Evolutionary conservation across 2,113 vertebrate genomes (phyloP).

Genomic region (Bujurquina vittata): DNA sequence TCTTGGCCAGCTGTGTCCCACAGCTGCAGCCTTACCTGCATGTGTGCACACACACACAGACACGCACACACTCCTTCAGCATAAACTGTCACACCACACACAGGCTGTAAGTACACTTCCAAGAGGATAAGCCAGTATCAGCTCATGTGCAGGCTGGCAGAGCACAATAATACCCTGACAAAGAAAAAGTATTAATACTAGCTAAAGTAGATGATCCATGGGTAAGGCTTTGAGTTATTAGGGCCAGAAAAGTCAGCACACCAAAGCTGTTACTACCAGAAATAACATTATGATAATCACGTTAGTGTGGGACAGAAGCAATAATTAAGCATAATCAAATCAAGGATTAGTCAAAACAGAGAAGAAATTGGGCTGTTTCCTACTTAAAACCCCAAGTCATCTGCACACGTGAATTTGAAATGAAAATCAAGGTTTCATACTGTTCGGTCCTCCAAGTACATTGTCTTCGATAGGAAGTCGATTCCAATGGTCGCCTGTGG

Average conservation of each 20-base stretch:
- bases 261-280: slow-evolving; percentile 40
- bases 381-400: slow-evolving; percentile 19
- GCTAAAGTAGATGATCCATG: slow-evolving; percentile 57
- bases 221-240: slow-evolving; percentile 46
- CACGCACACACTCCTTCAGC: slow-evolving; percentile 3
- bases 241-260: slow-evolving; percentile 32
- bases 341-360: slow-evolving; percentile 63
- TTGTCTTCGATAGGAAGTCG: slow-evolving; percentile 84
- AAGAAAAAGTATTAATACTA: slow-evolving; percentile 49
- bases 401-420: background rate
- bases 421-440: slow-evolving; percentile 62
- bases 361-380: slow-evolving; percentile 42
- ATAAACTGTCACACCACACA: slow-evolving; percentile 10
- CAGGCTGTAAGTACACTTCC: slow-evolving; percentile 12
- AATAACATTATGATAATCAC: slow-evolving; percentile 67
- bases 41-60: slow-evolving; percentile 30
- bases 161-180: slow-evolving; percentile 44
- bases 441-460: slow-evolving; percentile 85
- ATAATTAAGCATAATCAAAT: slow-evolving; percentile 66
- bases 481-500: slow-evolving; percentile 82
- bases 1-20: slow-evolving; percentile 81
- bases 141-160: slow-evolving; percentile 41
- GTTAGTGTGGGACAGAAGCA: slow-evolving; percentile 57
- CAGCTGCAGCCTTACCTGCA: slow-evolving; percentile 75
- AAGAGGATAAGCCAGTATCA: slow-evolving; percentile 53